phyloP scores from a whole-genome alignment of 2,797 vertebrate species.

The Mormyrus proboscirostris region DNA sequence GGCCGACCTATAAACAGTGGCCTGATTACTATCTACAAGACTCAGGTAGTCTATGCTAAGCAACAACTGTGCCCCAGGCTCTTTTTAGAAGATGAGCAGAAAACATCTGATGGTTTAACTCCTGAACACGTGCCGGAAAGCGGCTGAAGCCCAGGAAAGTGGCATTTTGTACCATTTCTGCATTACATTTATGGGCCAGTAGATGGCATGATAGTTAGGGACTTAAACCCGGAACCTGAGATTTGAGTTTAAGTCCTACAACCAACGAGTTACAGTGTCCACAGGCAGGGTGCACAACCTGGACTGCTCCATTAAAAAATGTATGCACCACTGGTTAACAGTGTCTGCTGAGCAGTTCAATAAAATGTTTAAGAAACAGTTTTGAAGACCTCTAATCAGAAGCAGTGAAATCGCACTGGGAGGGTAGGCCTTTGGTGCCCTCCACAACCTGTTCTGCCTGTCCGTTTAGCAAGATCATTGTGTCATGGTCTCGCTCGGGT shows the following conservation, averaged over 20 bases:
- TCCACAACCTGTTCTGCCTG: background rate
- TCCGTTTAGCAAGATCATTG: conserved; percentile 5
- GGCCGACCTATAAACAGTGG: background rate
- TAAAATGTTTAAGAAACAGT: background rate
- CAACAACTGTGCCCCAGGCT: background rate
- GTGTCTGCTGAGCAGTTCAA: background rate
- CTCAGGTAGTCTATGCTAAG: background rate
- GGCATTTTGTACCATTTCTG: background rate
- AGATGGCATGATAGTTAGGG: background rate
- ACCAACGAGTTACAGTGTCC: background rate
- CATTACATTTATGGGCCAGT: background rate
- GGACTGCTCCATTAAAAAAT: background rate
- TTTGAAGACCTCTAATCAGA: background rate
- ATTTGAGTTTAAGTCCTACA: background rate
- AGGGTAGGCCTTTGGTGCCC: background rate
- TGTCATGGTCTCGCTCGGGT: background rate
- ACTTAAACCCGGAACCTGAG: background rate
- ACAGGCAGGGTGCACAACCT: background rate
- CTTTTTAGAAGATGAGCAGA: background rate
- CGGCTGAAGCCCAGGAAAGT: background rate
- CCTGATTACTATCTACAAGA: background rate
- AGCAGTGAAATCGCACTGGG: background rate
- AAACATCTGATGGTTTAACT: background rate
- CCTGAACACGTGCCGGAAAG: background rate
- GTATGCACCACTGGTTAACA: background rate